Evolutionary conservation across 2,888 invertebrate genomes (phyloP).

Genomic region (Drosophila antonietae): DNA sequence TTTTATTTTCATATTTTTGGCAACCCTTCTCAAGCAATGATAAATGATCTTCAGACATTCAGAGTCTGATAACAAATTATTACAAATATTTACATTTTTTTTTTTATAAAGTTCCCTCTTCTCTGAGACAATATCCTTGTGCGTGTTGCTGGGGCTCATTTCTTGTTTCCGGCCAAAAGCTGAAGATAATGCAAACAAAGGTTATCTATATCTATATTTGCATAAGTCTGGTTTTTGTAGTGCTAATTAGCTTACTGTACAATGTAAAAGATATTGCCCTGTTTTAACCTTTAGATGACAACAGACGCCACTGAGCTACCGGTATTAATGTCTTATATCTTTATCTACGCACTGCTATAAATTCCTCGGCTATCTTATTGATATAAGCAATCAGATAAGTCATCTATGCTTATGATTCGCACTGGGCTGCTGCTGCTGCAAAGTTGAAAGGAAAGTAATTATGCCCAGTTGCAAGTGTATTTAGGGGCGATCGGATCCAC

Average conservation of each 20-base stretch:
- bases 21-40: conserved; percentile 22
- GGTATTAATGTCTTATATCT: conserved; percentile 3
- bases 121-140: conserved; percentile 5
- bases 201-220: background rate
- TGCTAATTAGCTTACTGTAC: conserved; percentile 3
- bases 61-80: conserved; percentile 23
- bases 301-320: background rate
- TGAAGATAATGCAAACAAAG: conserved; percentile 5
- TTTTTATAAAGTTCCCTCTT: background rate
- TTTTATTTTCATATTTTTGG: background rate
- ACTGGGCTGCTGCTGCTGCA: conserved; percentile 11
- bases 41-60: conserved; percentile 21
- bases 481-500: conserved; percentile 38
- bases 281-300: background rate
- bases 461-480: conserved; percentile 50
- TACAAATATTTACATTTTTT: conserved; percentile 13
- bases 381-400: conserved; percentile 11
- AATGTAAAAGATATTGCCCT: background rate
- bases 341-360: background rate
- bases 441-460: conserved; percentile 40
- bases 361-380: conserved; percentile 9
- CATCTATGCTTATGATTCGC: conserved; percentile 6
- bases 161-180: conserved; percentile 2
- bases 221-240: background rate
- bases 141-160: too few relatives aligned